Conservation (phyloP, 2,888 invertebrate genomes). For the Archaeoteleia sp. region DNA sequence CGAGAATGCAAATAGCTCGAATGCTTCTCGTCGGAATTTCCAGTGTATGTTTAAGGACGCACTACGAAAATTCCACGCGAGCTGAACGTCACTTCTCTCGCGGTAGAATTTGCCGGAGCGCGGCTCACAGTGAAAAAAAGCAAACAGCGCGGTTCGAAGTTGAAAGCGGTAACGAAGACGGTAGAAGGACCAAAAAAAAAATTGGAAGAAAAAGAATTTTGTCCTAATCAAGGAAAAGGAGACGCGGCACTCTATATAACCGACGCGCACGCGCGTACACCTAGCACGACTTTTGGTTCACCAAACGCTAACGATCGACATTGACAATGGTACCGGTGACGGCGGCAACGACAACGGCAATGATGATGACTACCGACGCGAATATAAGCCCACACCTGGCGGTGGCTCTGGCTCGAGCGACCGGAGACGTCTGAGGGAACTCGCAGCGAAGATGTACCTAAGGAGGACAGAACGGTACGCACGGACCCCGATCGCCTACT, state of each 20-base stretch:
- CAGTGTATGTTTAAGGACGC: constrained; percentile 39
- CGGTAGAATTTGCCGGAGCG: constrained; percentile 2
- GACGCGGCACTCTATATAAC: constrained; percentile 7
- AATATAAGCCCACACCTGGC: constrained; percentile 66
- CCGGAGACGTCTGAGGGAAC: constrained; percentile 71
- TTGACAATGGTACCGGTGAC: constrained; percentile 34
- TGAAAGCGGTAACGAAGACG: constrained; percentile 6
- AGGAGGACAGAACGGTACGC: constrained; percentile 75
- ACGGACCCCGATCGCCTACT: constrained; percentile 70
- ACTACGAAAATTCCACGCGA: constrained; percentile 37
- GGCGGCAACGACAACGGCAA: constrained; percentile 15
- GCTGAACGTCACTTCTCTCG: constrained; percentile 18
- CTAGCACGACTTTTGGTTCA: constrained; percentile 18
- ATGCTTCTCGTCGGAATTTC: constrained; percentile 49
- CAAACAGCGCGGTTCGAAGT: constrained; percentile 1
- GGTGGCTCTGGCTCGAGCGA: constrained; percentile 71
- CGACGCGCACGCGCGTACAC: constrained; percentile 35
- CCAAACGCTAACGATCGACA: constrained; percentile 31
- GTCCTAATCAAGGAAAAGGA: neutral
- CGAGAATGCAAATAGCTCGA: constrained; percentile 50
- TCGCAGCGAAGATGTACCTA: constrained; percentile 65
- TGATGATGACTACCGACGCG: constrained; percentile 21
- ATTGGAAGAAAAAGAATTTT: no score
- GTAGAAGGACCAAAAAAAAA: neutral
- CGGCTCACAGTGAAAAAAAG: constrained; percentile 4